phyloP scores from a whole-genome alignment of 2,113 vertebrate species.

The Apaloderma vittatum region DNA sequence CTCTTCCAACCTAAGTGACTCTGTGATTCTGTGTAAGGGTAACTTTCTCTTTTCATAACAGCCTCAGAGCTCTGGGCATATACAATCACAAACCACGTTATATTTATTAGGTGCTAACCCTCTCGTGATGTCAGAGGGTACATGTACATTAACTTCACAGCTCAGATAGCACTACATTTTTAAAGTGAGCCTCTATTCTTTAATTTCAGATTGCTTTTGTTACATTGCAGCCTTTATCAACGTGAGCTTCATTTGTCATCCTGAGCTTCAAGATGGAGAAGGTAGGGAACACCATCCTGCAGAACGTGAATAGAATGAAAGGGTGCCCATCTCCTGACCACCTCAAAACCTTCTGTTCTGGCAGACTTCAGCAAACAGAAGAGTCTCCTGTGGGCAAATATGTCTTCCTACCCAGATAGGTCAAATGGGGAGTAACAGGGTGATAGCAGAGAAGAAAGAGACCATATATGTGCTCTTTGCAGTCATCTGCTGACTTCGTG shows the following conservation, averaged over 20 bases:
- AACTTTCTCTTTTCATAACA: background rate
- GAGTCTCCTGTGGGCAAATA: background rate
- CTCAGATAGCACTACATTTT: background rate
- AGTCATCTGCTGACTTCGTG: background rate
- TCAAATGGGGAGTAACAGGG: background rate
- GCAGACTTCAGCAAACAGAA: background rate
- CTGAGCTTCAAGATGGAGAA: background rate
- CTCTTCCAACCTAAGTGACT: background rate
- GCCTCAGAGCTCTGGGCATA: background rate
- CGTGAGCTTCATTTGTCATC: background rate
- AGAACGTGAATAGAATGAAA: background rate
- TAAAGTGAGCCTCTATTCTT: background rate
- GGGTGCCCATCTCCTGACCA: background rate
- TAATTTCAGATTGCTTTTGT: background rate
- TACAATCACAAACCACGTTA: background rate
- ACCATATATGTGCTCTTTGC: background rate
- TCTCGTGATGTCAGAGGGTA: background rate
- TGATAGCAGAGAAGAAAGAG: background rate
- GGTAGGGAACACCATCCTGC: background rate
- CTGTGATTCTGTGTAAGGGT: background rate
- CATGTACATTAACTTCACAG: background rate
- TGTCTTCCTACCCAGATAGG: background rate
- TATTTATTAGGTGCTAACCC: background rate
- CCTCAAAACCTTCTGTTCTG: background rate
- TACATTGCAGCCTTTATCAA: background rate